Conservation (phyloP, 2,888 invertebrate species). For the Yponomeuta malinellus region DNA sequence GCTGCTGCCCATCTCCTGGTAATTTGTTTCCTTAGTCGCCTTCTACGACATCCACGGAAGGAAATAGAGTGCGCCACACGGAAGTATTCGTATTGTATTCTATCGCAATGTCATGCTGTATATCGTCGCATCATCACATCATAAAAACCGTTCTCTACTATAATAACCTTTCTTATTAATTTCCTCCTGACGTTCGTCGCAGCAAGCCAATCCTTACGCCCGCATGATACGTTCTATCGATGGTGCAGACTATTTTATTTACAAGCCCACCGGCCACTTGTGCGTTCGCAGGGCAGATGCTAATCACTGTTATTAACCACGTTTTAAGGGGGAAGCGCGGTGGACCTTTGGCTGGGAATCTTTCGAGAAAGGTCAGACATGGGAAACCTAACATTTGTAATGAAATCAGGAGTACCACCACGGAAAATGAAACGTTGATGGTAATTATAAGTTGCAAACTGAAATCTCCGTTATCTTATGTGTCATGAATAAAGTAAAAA, state of each 20-base stretch:
- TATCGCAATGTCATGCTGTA: no score
- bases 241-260: slow-evolving; percentile 8
- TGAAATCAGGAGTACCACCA: not conserved
- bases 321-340: not conserved
- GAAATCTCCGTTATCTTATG: no score
- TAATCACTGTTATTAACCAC: not conserved
- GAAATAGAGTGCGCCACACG: no score
- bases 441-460: no score
- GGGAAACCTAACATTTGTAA: not conserved
- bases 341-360: not conserved
- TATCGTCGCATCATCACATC: not conserved
- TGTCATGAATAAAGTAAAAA: no score
- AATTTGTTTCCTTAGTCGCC: no score
- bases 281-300: not conserved
- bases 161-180: not conserved
- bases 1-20: no score
- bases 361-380: not conserved
- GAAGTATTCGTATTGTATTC: no score
- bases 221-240: slow-evolving; percentile 55
- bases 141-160: not conserved
- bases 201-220: slow-evolving; percentile 37
- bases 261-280: slow-evolving; percentile 8
- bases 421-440: not conserved
- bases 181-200: slow-evolving; percentile 19
- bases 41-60: no score